Percentiles rank a stretch among this genome's conserved stretches.
These are phyloP conservation scores for Engystomops pustulosus DNA, from an alignment of 2,113 vertebrate genomes.

Conservation along the genomic window DNA sequence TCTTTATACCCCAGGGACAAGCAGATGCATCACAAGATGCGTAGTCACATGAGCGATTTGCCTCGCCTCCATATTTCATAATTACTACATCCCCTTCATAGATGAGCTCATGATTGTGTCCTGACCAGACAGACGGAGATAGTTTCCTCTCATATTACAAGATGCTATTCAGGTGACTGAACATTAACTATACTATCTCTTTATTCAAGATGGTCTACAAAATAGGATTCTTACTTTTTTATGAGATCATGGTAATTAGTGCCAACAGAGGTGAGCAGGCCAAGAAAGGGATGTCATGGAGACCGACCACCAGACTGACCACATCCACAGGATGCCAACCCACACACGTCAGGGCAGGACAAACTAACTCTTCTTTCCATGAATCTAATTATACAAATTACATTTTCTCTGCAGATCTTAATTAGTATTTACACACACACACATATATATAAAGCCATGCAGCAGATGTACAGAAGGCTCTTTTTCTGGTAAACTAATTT, in stretches of 20 bases:
- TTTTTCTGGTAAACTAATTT: too few species aligned
- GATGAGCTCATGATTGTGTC: conserved; percentile 39
- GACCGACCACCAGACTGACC: conserved; percentile 52
- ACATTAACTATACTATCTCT: neutral
- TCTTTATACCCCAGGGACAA: neutral
- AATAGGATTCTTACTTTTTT: neutral
- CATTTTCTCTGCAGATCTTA: neutral
- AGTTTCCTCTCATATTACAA: conserved; percentile 21
- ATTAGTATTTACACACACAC: neutral
- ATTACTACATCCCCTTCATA: neutral
- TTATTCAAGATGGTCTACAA: neutral
- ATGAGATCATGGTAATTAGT: conserved; percentile 46
- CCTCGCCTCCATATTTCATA: conserved; percentile 1
- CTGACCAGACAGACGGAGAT: neutral
- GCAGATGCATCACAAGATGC: neutral
- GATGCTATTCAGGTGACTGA: conserved; percentile 1
- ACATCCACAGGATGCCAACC: conserved; percentile 51
- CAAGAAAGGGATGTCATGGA: conserved; percentile 7
- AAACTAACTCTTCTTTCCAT: conserved; percentile 19
- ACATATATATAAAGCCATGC: neutral
- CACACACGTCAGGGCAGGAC: conserved; percentile 36
- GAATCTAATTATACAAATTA: neutral
- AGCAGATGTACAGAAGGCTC: too few species aligned
- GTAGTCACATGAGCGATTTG: conserved; percentile 16
- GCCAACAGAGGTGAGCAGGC: conserved; percentile 46